Percentiles rank a stretch among this genome's conserved stretches.
phyloP scores from a whole-genome alignment of 1,140 invertebrate species.

The Drosophila biarmipes region DNA sequence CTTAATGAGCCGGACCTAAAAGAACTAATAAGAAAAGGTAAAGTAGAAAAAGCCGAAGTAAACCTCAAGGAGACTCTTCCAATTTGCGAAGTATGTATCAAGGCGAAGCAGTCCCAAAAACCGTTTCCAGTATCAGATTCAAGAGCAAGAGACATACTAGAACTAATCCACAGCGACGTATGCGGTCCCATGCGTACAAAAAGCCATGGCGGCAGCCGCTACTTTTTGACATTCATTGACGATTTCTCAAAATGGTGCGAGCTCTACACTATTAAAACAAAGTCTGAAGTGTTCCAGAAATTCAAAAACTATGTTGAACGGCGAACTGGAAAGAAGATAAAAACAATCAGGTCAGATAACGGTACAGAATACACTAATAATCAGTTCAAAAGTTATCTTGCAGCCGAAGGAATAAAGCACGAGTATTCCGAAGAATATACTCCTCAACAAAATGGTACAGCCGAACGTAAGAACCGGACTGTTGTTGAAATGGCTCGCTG shows the following conservation, averaged over 20 bases:
- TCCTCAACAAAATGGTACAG: slow-evolving; percentile 17
- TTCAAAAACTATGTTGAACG: slow-evolving; percentile 10
- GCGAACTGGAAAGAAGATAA: slow-evolving; percentile 10
- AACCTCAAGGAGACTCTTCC: slow-evolving; percentile 6
- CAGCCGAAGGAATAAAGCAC: slow-evolving; percentile 3
- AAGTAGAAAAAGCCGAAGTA: slow-evolving; percentile 4
- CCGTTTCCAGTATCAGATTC: slow-evolving; percentile 3
- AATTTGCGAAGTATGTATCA: slow-evolving; percentile 26
- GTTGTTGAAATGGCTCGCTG: slow-evolving; percentile 46
- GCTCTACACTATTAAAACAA: slow-evolving; percentile 3
- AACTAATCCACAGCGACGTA: slow-evolving; percentile 7
- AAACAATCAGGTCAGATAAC: slow-evolving; percentile 9
- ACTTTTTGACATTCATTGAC: slow-evolving; percentile 5
- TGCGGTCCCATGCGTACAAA: slow-evolving; percentile 1
- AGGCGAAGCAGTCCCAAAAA: slow-evolving; percentile 14
- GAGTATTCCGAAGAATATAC: slow-evolving; percentile 18
- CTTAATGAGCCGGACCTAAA: slow-evolving; percentile 19
- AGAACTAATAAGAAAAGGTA: slow-evolving; percentile 18
- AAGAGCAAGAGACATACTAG: not conserved
- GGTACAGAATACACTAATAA: slow-evolving; percentile 6
- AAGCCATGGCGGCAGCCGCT: slow-evolving; percentile 4
- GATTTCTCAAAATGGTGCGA: slow-evolving; percentile 10
- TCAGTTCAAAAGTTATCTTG: slow-evolving; percentile 10
- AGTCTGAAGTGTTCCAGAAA: slow-evolving; percentile 4
- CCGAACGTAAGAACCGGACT: slow-evolving; percentile 17